Evolutionary conservation across 1,140 invertebrate genomes (phyloP).

Genomic region (Andrena cerasifolii): DNA sequence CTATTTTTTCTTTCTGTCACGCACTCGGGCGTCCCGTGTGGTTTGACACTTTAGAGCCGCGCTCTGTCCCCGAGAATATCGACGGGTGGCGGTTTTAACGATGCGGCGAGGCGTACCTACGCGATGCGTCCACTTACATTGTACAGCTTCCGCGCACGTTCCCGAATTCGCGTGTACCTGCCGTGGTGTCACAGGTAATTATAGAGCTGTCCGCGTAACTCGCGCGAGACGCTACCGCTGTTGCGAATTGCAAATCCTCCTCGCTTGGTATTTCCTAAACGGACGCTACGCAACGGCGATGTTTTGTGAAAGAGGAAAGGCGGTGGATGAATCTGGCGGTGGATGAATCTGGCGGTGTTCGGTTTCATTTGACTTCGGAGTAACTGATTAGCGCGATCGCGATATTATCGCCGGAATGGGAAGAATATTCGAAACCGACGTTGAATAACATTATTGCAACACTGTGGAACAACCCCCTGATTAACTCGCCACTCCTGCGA

Average conservation of each 20-base stretch:
- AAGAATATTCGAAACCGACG: not conserved
- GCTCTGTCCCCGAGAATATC: constrained; percentile 69
- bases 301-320: no score
- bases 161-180: constrained; percentile 49
- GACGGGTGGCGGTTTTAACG: constrained; percentile 70
- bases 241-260: constrained; percentile 13
- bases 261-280: not conserved
- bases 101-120: no score
- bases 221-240: constrained; percentile 29
- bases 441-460: no score
- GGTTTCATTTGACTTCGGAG: no score
- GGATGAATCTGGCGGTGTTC: no score
- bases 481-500: not conserved
- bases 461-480: not conserved
- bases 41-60: constrained; percentile 68
- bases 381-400: constrained; percentile 26
- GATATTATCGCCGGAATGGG: no score
- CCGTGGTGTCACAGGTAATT: constrained; percentile 58
- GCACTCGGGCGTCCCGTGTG: constrained; percentile 32
- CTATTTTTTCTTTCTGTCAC: constrained; percentile 22
- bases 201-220: constrained; percentile 52
- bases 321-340: no score
- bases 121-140: no score
- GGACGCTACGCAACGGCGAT: no score
- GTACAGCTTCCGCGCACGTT: constrained; percentile 39